phyloP scores from a whole-genome alignment of 2,888 invertebrate genomes.

The Nyleta sp. region DNA sequence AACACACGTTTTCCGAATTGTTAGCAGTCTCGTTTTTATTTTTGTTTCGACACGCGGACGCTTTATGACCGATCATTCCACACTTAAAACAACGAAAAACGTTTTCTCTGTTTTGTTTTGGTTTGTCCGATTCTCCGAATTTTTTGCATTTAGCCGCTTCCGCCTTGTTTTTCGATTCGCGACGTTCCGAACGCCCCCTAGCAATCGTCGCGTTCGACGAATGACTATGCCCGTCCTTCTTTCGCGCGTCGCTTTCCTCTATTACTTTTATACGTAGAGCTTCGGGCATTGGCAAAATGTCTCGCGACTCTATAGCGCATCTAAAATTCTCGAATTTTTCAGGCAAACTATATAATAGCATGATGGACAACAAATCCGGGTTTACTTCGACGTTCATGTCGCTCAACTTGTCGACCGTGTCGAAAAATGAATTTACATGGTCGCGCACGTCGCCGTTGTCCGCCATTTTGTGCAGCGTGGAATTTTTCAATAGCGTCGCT shows the following conservation, averaged over 20 bases:
- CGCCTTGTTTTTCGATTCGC: too few species aligned
- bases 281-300: background rate
- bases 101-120: too few species aligned
- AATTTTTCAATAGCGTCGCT: background rate
- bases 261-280: background rate
- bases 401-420: background rate
- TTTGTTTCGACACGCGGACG: constrained; percentile 40
- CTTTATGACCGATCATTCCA: constrained; percentile 55
- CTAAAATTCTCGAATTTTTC: background rate
- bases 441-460: constrained; percentile 6
- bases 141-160: too few species aligned
- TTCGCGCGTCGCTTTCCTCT: too few species aligned
- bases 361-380: constrained; percentile 3
- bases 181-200: too few species aligned
- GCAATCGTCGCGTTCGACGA: too few species aligned
- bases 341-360: background rate
- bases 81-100: constrained; percentile 28
- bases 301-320: background rate
- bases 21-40: background rate
- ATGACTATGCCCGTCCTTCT: too few species aligned
- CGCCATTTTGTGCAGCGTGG: constrained; percentile 5
- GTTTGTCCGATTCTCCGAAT: too few species aligned
- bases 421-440: background rate
- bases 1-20: background rate
- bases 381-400: background rate